Evolutionary conservation across 1,140 invertebrate species (phyloP).

Genomic region (Potamilus streckersoni): DNA sequence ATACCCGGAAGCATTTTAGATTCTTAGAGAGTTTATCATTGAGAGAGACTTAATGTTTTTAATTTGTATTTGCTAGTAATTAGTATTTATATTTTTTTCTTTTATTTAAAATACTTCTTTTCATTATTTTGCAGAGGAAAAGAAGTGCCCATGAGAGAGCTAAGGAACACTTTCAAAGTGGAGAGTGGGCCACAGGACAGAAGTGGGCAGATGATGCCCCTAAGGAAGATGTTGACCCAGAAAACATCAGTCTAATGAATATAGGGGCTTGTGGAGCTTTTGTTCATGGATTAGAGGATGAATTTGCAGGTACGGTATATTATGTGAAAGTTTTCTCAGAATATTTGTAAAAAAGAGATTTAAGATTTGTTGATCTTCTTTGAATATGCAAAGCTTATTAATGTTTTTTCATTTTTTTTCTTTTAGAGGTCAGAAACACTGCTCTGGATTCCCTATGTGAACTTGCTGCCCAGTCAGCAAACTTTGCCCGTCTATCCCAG

Average conservation of each 20-base stretch:
- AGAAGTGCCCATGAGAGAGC: slow-evolving; percentile 85
- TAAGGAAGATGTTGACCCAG: slow-evolving; percentile 81
- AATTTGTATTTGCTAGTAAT: too few species aligned
- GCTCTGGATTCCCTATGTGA: slow-evolving; percentile 94
- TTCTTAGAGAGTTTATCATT: too few species aligned
- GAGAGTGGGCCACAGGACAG: slow-evolving; percentile 91
- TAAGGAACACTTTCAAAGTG: slow-evolving; percentile 81
- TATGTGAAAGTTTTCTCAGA: background rate
- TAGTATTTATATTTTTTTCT: too few species aligned
- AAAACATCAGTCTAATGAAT: slow-evolving; percentile 85
- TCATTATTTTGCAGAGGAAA: slow-evolving; percentile 70
- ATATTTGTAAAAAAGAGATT: too few species aligned
- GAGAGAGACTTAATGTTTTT: too few species aligned
- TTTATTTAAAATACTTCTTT: too few species aligned
- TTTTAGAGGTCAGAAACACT: slow-evolving; percentile 90
- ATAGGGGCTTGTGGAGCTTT: slow-evolving; percentile 98
- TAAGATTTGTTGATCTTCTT: too few species aligned
- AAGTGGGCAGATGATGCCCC: slow-evolving; percentile 87
- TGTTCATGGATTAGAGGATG: slow-evolving; percentile 98
- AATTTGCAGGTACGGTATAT: slow-evolving; percentile 83
- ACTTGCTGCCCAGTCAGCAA: slow-evolving; percentile 84
- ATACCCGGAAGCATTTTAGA: too few species aligned
- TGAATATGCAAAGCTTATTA: too few species aligned
- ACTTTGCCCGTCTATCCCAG: slow-evolving; percentile 77
- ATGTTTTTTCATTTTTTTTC: slow-evolving; percentile 23